Conservation (phyloP, 2,113 vertebrate genomes). For the Alouatta palliata region DNA sequence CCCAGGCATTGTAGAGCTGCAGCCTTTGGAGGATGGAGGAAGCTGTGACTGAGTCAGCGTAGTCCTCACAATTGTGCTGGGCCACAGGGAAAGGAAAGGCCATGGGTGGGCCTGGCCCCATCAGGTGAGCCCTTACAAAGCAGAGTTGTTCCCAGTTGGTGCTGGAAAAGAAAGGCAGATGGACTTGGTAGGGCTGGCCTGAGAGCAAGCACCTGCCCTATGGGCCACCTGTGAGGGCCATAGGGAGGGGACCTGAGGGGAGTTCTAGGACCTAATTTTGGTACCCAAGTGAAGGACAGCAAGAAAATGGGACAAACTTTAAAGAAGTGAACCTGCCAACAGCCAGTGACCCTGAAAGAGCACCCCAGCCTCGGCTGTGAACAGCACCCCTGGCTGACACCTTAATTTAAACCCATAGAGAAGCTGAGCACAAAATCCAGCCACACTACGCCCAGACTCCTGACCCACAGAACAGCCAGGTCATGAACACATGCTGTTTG, state of each 20-base stretch:
- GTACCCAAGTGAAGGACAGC: too few species aligned
- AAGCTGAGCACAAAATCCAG: too few species aligned
- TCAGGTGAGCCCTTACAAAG: not conserved
- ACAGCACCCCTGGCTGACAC: fast-evolving
- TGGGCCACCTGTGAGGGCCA: not conserved
- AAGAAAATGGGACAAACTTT: not conserved
- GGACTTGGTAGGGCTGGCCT: fast-evolving
- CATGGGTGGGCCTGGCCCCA: not conserved
- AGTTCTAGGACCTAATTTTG: not conserved
- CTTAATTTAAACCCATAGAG: not conserved
- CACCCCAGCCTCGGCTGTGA: fast-evolving
- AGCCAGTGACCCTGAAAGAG: fast-evolving
- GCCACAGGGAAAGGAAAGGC: not conserved
- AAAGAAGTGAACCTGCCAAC: not conserved
- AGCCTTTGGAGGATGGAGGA: not conserved
- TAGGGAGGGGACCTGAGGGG: fast-evolving
- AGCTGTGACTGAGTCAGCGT: fast-evolving
- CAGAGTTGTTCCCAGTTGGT: not conserved
- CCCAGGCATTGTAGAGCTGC: not conserved
- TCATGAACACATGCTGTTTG: fast-evolving
- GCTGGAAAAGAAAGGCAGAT: too few species aligned
- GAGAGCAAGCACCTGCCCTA: fast-evolving
- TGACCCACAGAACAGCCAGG: not conserved
- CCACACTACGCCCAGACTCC: fast-evolving
- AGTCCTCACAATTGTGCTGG: fast-evolving